Conservation (phyloP, 2,888 invertebrate genomes). For the Tuta absoluta region DNA sequence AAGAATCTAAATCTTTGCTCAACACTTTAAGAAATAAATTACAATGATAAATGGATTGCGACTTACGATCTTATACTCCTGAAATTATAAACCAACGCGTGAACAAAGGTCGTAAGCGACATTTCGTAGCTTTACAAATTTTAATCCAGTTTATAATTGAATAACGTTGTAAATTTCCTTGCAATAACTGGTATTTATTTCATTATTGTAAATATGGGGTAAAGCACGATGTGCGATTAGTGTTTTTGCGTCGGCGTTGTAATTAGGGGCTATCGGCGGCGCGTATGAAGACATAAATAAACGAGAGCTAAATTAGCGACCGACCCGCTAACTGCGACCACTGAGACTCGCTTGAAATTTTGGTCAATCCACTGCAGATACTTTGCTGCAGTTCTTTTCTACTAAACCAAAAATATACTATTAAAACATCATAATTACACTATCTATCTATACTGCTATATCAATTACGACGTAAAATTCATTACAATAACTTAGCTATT, state of each 20-base stretch:
- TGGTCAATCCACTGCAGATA: conserved; percentile 57
- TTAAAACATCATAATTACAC: background rate
- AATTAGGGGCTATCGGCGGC: conserved; percentile 80
- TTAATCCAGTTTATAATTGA: background rate
- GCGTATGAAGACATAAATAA: conserved; percentile 81
- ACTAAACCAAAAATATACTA: background rate
- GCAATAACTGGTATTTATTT: background rate
- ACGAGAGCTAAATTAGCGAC: conserved; percentile 69
- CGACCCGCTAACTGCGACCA: conserved; percentile 47
- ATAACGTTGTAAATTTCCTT: background rate
- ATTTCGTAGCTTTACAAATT: conserved; percentile 7
- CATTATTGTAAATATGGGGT: background rate
- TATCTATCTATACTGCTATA: background rate
- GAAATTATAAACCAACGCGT: background rate
- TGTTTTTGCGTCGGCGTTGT: conserved; percentile 75
- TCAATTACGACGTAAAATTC: background rate
- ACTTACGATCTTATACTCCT: background rate
- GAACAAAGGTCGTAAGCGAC: conserved; percentile 32
- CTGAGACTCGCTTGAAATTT: conserved; percentile 60
- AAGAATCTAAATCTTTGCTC: background rate
- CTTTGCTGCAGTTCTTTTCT: conserved; percentile 45
- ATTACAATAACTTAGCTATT: background rate
- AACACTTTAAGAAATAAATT: background rate
- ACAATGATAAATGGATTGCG: background rate
- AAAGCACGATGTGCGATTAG: conserved; percentile 69